These are phyloP conservation scores for Muscidifurax raptorellus DNA, from an alignment of 1,140 invertebrate species.

Conservation along the genomic window DNA sequence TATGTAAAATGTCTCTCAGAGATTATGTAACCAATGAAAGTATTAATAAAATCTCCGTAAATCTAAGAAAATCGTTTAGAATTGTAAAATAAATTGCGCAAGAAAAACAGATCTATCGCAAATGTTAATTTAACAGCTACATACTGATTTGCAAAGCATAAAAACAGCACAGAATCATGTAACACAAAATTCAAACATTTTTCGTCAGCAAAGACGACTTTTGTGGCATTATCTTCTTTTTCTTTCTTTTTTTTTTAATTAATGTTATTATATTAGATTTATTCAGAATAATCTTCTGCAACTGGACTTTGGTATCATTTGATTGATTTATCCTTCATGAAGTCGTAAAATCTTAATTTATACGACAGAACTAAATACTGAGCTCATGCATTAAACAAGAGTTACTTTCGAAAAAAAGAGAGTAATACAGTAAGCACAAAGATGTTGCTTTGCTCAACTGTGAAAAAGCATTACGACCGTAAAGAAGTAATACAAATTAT, in stretches of 20 bases:
- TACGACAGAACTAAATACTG: slow-evolving; percentile 45
- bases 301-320: neutral
- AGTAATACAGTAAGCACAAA: slow-evolving; percentile 58
- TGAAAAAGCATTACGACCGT: slow-evolving; percentile 57
- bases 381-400: slow-evolving; percentile 49
- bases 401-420: slow-evolving; percentile 53
- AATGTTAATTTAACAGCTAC: slow-evolving; percentile 43
- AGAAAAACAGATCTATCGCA: slow-evolving; percentile 43
- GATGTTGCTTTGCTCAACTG: slow-evolving; percentile 53
- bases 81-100: slow-evolving; percentile 27
- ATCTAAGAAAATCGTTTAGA: slow-evolving; percentile 52
- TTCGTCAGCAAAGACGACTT: neutral
- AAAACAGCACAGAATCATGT: slow-evolving; percentile 48
- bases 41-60: slow-evolving; percentile 18
- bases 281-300: slow-evolving; percentile 31
- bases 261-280: neutral
- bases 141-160: slow-evolving; percentile 50
- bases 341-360: slow-evolving; percentile 19
- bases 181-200: slow-evolving; percentile 43
- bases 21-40: slow-evolving; percentile 1
- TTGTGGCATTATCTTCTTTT: neutral
- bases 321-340: slow-evolving; percentile 21
- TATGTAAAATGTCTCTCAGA: neutral
- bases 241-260: neutral
- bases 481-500: slow-evolving; percentile 40